Evolutionary conservation across 2,888 invertebrate species (phyloP), one percentile per base, ranked within the genome.

Genomic region (Pherbina coryleti): DNA sequence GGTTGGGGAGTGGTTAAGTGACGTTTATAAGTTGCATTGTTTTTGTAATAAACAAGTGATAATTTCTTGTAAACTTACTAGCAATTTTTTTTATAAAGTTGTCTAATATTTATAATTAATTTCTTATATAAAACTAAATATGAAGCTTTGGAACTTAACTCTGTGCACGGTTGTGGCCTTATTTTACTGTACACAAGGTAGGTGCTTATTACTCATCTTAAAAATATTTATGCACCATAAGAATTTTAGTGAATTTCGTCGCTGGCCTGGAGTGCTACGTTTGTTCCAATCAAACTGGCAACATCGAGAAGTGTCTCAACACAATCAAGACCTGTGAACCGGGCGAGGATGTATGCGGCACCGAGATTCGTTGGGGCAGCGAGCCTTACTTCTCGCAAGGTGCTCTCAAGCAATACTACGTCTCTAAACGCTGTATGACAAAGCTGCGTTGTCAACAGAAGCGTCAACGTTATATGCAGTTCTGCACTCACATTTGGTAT

Each of bases 371-470:
- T 89, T 98, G 98, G 98, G 97, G 98, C 85, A 89, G 89, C 67
- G 95, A 96, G n/a, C 97, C 97, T 0, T 98, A 98, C 87, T 98
- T 97, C 96, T 95, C 96, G 0, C 95, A 96, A 86, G 96, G 97
- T 31, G 97, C 97, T 0, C 93, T 95, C 77, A 97, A 98, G 86
- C 97, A 98, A 85, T 97, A 95, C 89, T 98, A 97, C 85, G 93
- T 98, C 64, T 96, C 97, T 0, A 98, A 98, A 89, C 91, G 93
- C 70, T 98, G 98, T 91, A 94, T 97, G 14, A 94, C 94, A 0
- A 94, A 94, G 87, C 92, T 93, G 0, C 92, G 93, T 81, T 98
- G 98, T 88, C 94, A 95, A 31, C 91, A 91, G 79, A 93, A 93
- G 73, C 92, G 95, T 79, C 92, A 92, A 76, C 91, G 91, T 55